Base-by-base conservation (phyloP, 2,113 vertebrate genomes). In the Ceratotherium simum region DNA sequence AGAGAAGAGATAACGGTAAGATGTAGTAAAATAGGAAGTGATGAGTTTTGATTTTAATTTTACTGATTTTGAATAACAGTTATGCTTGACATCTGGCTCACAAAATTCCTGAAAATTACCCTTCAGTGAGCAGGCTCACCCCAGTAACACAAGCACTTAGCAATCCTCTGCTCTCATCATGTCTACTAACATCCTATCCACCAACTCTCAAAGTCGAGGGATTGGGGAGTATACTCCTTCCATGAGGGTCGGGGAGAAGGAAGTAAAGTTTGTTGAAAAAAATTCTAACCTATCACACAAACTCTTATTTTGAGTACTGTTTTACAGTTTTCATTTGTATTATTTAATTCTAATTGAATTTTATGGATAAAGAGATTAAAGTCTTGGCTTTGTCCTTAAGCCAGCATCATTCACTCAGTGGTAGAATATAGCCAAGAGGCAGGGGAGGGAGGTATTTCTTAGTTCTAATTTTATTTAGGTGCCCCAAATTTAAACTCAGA, bases 401-500 rank as follows among this genome's bases (percentile, higher is more conserved):
- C n/a, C 33, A 46, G 18, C 54, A 39, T 62, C 62, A 42, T 54
- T 2, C 10, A 78, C 18, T 27, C 8, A 4, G 18, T 36, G 17
- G 17, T 42, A 23, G 62, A 60, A 11, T 31, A 62, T 11, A 95
- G 29, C 16, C 33, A 78, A 79, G 65, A 80, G 8, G 4, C 7
- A 56, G 20, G 18, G 46, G 21, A 91, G 18, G 2, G 27, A 70
- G 25, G n/a, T 42, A 46, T 20, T 70, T 67, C 54, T 86, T n/a
- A 21, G n/a, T 21, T 81, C 91, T 46, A 62, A 2, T 82, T 96
- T 84, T 70, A 67, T 46, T 83, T 78, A 76, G 14, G 6, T 39
- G 7, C 25, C 6, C 60, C 18, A 46, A 89, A 91, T 85, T 93
- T 89, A 96, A 81, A 96, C 78, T 58, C 27, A 84, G 60, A 78